These are phyloP conservation scores for Onchidella celtica DNA, from an alignment of 2,888 invertebrate species.

Conservation along the genomic window DNA sequence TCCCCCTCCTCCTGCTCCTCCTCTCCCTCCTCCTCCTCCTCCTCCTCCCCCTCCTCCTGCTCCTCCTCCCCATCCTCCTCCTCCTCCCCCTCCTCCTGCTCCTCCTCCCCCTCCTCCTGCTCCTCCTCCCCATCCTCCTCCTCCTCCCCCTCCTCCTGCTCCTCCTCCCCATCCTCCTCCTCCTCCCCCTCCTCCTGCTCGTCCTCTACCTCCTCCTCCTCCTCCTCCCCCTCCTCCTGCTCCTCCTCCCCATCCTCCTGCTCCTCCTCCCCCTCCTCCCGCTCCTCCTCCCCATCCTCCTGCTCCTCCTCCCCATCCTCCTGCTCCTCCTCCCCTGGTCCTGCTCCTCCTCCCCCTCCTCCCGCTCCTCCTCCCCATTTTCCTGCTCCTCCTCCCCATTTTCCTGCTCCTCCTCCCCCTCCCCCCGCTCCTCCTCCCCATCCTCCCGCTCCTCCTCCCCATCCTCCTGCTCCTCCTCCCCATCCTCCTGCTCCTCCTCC, in stretches of 20 bases:
- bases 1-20: not conserved
- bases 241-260: not conserved
- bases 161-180: not conserved
- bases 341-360: constrained; percentile 5
- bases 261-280: not conserved
- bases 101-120: not conserved
- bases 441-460: too few species aligned
- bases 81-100: not conserved
- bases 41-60: too few species aligned
- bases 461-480: not conserved
- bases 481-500: not conserved
- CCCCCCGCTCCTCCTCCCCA: too few species aligned
- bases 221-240: not conserved
- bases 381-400: too few species aligned
- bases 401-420: too few species aligned
- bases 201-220: not conserved
- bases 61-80: not conserved
- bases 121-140: not conserved
- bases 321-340: not conserved
- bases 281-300: not conserved
- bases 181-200: not conserved
- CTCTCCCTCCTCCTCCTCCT: not conserved
- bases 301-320: not conserved
- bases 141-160: not conserved
- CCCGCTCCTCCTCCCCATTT: not conserved